These are phyloP conservation scores for Noctilio leporinus DNA, from an alignment of 2,113 vertebrate species.

Conservation along the genomic window DNA sequence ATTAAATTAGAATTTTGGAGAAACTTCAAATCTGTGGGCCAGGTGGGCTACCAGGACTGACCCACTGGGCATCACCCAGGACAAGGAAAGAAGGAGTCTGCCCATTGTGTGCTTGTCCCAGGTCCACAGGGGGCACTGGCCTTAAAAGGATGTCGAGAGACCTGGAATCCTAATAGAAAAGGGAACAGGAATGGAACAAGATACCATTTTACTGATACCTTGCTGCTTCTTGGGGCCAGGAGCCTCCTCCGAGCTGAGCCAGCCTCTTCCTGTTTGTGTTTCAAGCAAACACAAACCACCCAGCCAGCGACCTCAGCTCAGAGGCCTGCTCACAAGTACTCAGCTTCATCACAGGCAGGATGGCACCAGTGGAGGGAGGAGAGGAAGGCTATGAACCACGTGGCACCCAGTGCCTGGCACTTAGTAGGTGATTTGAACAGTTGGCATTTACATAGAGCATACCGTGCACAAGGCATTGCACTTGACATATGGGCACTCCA, in stretches of 20 bases:
- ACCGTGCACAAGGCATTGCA: background rate
- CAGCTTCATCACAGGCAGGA: background rate
- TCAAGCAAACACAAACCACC: too few species aligned
- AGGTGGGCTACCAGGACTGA: background rate
- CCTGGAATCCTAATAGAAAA: background rate
- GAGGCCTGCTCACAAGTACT: background rate
- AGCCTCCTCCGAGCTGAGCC: too few species aligned
- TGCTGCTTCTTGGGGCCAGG: too few species aligned
- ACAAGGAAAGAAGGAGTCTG: background rate
- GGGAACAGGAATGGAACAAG: background rate
- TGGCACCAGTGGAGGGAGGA: background rate
- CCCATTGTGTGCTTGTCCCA: accelerated
- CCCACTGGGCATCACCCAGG: background rate
- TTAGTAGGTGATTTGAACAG: background rate
- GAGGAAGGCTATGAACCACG: accelerated
- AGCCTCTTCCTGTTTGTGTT: too few species aligned
- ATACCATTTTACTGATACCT: too few species aligned
- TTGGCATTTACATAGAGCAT: too few species aligned
- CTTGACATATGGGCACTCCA: background rate
- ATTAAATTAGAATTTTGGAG: background rate
- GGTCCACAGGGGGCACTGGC: background rate
- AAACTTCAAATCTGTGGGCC: background rate
- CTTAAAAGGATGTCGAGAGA: background rate
- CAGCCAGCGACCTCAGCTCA: too few species aligned
- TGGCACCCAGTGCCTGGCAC: background rate